phyloP scores from a whole-genome alignment of 2,888 invertebrate species.

The Sesia bembeciformis region DNA sequence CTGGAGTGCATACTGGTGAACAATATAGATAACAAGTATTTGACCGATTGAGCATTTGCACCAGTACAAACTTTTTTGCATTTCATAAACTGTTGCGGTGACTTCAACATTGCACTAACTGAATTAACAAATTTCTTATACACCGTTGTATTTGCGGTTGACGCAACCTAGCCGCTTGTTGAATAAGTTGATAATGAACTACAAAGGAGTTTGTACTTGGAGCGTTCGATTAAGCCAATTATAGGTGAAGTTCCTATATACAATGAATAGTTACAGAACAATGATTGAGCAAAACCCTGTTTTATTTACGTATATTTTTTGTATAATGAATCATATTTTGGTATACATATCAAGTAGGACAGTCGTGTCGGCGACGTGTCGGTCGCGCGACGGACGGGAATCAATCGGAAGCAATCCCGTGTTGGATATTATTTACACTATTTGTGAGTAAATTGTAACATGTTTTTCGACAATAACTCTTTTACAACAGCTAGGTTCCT shows the following conservation, averaged over 20 bases:
- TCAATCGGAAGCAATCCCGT: not conserved
- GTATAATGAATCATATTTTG: constrained; percentile 29
- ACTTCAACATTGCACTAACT: too few relatives aligned
- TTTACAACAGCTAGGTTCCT: constrained; percentile 37
- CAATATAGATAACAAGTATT: too few relatives aligned
- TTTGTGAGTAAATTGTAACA: not conserved
- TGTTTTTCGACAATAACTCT: constrained; percentile 39
- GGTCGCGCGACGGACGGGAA: not conserved
- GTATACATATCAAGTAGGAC: constrained; percentile 56
- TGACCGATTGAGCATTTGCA: too few relatives aligned
- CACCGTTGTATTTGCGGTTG: too few relatives aligned
- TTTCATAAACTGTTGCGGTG: too few relatives aligned
- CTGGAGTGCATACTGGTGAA: too few relatives aligned
- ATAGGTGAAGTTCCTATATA: constrained; percentile 18
- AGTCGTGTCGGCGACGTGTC: not conserved
- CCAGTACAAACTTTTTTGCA: too few relatives aligned
- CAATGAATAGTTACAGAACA: constrained; percentile 30
- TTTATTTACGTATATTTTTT: constrained; percentile 6
- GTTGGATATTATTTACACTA: not conserved
- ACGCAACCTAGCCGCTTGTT: too few relatives aligned
- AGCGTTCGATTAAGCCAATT: not conserved
- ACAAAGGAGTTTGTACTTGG: too few relatives aligned
- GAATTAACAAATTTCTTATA: too few relatives aligned
- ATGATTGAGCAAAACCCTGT: constrained; percentile 40
- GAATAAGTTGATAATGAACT: too few relatives aligned